Conservation (phyloP, 2,797 vertebrate genomes). For the Sciaenops ocellatus region DNA sequence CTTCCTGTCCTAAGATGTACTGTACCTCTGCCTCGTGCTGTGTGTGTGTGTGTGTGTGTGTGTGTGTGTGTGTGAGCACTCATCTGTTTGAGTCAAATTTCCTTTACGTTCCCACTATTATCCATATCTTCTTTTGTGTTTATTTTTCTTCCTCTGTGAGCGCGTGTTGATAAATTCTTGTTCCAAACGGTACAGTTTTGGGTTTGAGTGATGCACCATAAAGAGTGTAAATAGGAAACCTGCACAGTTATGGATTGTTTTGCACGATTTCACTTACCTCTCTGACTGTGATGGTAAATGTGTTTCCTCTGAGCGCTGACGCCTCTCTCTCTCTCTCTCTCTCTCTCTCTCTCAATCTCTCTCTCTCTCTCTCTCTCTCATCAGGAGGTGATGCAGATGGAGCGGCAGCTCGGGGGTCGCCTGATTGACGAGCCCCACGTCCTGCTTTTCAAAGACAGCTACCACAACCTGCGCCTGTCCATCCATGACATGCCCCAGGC, state of each 20-base stretch:
- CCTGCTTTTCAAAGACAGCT: slow-evolving; percentile 99
- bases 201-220: slow-evolving; percentile 29
- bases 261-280: slow-evolving; percentile 46
- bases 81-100: slow-evolving; percentile 9
- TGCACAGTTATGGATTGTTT: slow-evolving; percentile 51
- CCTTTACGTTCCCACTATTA: neutral
- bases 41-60: slow-evolving; percentile 12
- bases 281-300: slow-evolving; percentile 47
- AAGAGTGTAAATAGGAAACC: slow-evolving; percentile 41
- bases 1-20: slow-evolving; percentile 57
- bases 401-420: slow-evolving; percentile 97
- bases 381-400: slow-evolving; percentile 98
- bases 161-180: slow-evolving; percentile 17
- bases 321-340: slow-evolving; percentile 1
- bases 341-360: slow-evolving; percentile 35
- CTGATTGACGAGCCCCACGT: slow-evolving; percentile 96
- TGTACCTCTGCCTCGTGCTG: slow-evolving; percentile 26
- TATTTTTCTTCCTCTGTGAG: neutral
- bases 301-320: slow-evolving; percentile 45
- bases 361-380: slow-evolving; percentile 33
- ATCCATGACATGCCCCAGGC: slow-evolving; percentile 97
- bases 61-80: neutral
- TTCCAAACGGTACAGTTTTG: slow-evolving; percentile 17
- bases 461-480: slow-evolving; percentile 98
- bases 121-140: neutral